Evolutionary conservation across 2,113 vertebrate species (phyloP).

Genomic region (Nannobrachium achirus): DNA sequence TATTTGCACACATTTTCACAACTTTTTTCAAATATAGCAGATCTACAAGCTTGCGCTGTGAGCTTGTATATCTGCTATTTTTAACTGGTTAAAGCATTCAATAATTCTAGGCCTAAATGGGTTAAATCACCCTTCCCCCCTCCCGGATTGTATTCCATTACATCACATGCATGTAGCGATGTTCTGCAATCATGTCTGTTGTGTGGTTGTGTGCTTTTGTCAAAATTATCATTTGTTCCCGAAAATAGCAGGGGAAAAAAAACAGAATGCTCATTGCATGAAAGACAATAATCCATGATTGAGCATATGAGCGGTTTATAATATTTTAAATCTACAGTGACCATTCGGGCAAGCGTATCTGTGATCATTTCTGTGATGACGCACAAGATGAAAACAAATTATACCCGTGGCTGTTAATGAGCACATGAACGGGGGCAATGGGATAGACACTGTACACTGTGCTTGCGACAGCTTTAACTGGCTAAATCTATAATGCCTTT

Average conservation of each 20-base stretch:
- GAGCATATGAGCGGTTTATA: constrained; percentile 3
- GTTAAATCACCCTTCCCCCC: constrained; percentile 25
- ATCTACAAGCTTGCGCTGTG: too few relatives aligned
- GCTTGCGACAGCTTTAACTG: neutral
- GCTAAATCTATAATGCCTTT: constrained; percentile 19
- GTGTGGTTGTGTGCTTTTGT: neutral
- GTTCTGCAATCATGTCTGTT: neutral
- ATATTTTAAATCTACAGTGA: too few relatives aligned
- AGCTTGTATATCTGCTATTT: too few relatives aligned
- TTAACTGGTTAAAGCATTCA: too few relatives aligned
- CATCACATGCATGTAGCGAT: constrained; percentile 19
- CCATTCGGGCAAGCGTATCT: too few relatives aligned
- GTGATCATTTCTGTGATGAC: too few relatives aligned
- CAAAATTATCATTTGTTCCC: neutral
- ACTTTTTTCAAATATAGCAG: too few relatives aligned
- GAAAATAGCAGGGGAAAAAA: neutral
- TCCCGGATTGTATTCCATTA: constrained; percentile 39
- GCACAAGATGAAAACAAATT: neutral
- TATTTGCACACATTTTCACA: too few relatives aligned
- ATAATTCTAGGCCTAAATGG: too few relatives aligned
- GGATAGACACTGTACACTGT: neutral
- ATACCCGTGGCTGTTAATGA: constrained; percentile 28
- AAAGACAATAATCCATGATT: neutral
- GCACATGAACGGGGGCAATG: constrained; percentile 1
- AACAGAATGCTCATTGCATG: neutral